Base-by-base conservation (phyloP, 2,888 invertebrate genomes). In the Mycogona germanica region DNA sequence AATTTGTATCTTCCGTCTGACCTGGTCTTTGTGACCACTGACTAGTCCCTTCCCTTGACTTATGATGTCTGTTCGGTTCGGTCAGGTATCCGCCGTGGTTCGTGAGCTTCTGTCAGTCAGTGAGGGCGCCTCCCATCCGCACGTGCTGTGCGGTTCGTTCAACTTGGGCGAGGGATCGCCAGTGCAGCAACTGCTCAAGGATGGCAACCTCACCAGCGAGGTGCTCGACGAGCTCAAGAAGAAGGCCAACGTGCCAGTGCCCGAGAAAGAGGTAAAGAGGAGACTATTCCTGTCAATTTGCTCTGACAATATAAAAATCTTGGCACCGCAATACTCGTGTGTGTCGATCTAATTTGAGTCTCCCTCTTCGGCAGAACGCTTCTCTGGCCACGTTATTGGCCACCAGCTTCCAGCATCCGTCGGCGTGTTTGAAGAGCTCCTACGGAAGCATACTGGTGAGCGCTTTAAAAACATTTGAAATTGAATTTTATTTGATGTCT, bases 161-260 rank as follows among this genome's bases (percentile, higher is more conserved):
- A 32, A 35, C 2, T 25, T 48, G 7, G 14, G 21, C n/a, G 48
- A 48, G n/a, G 48, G 25, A 23, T 48, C 48, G 17, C 21, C 35
- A 19, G 35, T 35, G 6, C 7, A 32, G 19, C 29, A 48, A 25
- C 30, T 48, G 7, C n/a, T 48, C 17, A 26, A 25, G 6, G 48
- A 48, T 9, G 48, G 48, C 17, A 17, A 29, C 9, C 30, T 48
- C 30, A 29, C 17, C 21, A 35, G 25, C 25, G 48, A 48, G 9
- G 35, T 29, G 7, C 25, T 48, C 21, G 32, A 48, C 12, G 48
- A 48, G 19, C n/a, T 48, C 9, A 48, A 48, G 32, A 32, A 28
- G 25, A 48, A 29, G 17, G 48, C 48, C 25, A 48, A 32, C 19
- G 35, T 48, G 35, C 48, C 48, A 32, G 48, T 48, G n/a, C 48